phyloP scores from a whole-genome alignment of 2,888 invertebrate genomes.

The Autographa pulchrina region DNA sequence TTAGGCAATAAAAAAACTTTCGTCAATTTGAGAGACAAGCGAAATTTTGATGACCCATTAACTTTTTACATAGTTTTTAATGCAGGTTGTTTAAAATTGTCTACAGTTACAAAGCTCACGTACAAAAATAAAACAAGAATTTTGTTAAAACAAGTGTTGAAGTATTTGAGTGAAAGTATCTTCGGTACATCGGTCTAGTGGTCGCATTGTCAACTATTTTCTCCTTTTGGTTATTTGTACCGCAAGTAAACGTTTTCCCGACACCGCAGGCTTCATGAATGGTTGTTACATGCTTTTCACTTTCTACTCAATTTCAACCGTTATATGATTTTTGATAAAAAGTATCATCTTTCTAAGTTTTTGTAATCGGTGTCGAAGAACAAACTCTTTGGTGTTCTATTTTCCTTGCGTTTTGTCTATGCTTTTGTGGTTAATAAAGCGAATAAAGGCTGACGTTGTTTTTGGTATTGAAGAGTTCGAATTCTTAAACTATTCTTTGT shows the following conservation, averaged over 20 bases:
- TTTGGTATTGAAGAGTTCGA: neutral
- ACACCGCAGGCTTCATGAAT: conserved; percentile 60
- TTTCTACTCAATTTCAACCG: conserved; percentile 59
- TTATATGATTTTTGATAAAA: conserved; percentile 23
- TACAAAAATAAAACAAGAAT: conserved; percentile 39
- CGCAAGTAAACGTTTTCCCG: conserved; percentile 67
- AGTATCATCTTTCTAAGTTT: neutral
- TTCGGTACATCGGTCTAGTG: conserved; percentile 30
- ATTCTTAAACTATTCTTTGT: neutral
- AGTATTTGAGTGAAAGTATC: conserved; percentile 60
- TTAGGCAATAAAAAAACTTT: neutral
- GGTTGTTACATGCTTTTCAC: conserved; percentile 67
- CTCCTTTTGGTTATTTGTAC: conserved; percentile 64
- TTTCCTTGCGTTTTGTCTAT: neutral
- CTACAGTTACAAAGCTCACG: conserved; percentile 44
- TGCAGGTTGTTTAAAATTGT: conserved; percentile 11
- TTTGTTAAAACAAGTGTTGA: conserved; percentile 42
- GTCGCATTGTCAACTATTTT: conserved; percentile 59
- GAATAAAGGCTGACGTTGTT: neutral
- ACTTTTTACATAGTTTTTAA: conserved; percentile 29
- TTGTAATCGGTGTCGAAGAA: neutral
- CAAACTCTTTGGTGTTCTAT: neutral
- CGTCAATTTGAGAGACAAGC: neutral
- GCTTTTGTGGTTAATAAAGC: neutral
- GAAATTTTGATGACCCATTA: conserved; percentile 11